These are phyloP conservation scores for Cyclophora punctaria DNA, from an alignment of 2,888 invertebrate species.

Conservation along the genomic window DNA sequence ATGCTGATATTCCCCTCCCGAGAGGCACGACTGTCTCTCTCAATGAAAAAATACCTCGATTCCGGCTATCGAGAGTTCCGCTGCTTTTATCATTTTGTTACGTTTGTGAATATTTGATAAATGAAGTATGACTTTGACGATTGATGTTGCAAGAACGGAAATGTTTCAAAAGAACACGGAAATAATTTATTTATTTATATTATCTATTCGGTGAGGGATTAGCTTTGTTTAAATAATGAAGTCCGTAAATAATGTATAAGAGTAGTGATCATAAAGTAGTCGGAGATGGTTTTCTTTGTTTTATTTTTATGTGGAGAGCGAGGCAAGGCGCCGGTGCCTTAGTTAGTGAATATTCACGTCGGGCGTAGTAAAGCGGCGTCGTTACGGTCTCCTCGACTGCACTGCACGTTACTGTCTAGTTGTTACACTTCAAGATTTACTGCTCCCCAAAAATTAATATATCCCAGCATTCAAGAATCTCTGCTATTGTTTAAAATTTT, in stretches of 20 bases:
- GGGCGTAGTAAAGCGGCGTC: no score
- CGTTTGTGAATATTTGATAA: conserved; percentile 42
- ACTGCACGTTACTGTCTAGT: conserved; percentile 9
- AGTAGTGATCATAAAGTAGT: no score
- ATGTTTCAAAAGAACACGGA: neutral
- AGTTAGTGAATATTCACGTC: no score
- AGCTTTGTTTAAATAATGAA: no score
- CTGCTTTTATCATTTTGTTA: conserved; percentile 41
- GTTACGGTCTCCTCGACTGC: no score
- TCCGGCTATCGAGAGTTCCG: conserved; percentile 32
- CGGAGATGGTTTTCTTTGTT: no score
- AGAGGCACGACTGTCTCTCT: conserved; percentile 20
- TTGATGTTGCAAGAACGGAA: conserved; percentile 19
- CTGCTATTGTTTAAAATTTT: conserved; percentile 15
- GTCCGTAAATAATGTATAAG: no score
- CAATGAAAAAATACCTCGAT: conserved; percentile 36
- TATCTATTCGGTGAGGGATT: neutral
- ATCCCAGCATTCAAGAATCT: conserved; percentile 20
- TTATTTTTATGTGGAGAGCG: no score
- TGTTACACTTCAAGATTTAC: conserved; percentile 7
- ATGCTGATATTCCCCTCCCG: conserved; percentile 47
- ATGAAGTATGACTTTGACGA: conserved; percentile 30
- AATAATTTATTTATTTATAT: conserved; percentile 2
- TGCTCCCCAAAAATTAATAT: conserved; percentile 16
- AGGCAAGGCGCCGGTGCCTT: no score